Base-by-base conservation (phyloP, 2,113 vertebrate genomes). In the Chamaea fasciata region DNA sequence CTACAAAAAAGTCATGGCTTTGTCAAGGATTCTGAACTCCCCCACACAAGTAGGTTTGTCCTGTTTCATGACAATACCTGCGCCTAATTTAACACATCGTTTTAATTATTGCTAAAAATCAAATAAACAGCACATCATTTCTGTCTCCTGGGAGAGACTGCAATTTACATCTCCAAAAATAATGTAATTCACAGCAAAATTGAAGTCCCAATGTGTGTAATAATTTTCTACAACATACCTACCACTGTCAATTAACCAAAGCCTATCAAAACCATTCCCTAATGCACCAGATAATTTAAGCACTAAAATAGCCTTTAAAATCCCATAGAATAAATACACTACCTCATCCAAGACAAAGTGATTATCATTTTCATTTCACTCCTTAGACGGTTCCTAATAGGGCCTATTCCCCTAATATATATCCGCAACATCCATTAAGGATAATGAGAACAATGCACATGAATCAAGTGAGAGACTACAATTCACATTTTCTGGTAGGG, bases 41-140 rank as follows among this genome's bases (percentile, higher is more conserved):
- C 11, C 0, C 41, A 11, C 11, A 71, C 15, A 68, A 67, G 44
- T 10, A 81, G 53, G 28, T 22, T 60, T 71, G 65, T 83, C 60
- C 90, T 35, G 23, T 60, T 96, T 67, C 65, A 13, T 30, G 26
- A 30, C 39, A 33, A 41, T 82, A 90, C 86, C 31, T 50, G 20
- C 5, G 15, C 68, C 60, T 92, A 81, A 93, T 87, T 87, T 81
- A 86, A 75, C 37, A 79, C 18, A 75, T 68, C 6, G 26, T 92
- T 94, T 96, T 81, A 96, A 94, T 94, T 96, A 96, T 73, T 82
- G 83, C 62, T 89, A 94, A 95, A 89, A 95, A 60, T 84, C 77
- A 79, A 94, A 74, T 50, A 87, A 85, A 78, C 62, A 87, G 83
- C 59, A 63, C 16, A 47, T 73, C 80, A 33, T 37, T 87, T 83